Evolutionary conservation across 2,888 invertebrate species (phyloP).

Genomic region (Eugnorisma glareosa): DNA sequence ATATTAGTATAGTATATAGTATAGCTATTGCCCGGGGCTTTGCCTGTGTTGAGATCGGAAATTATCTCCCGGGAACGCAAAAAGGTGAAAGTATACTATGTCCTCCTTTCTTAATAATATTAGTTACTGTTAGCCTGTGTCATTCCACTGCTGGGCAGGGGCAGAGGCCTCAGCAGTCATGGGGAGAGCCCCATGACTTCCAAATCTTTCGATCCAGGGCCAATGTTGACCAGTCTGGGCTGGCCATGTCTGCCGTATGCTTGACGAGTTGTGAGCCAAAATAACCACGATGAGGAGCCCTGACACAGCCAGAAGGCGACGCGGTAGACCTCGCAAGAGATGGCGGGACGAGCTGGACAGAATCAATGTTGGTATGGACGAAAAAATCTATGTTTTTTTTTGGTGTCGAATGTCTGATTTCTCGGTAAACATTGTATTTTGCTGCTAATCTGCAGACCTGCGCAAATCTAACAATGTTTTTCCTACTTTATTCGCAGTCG

Average conservation of each 20-base stretch:
- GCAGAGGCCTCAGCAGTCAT: no score
- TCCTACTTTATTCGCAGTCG: slow-evolving; percentile 20
- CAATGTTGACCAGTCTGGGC: no score
- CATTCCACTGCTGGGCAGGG: no score
- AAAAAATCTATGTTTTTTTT: neutral
- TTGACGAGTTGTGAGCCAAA: no score
- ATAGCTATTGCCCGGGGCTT: neutral
- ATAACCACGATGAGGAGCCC: no score
- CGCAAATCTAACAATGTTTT: slow-evolving; percentile 9
- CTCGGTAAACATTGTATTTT: neutral
- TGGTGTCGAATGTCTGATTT: neutral
- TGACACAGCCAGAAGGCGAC: no score
- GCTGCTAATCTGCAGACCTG: slow-evolving; percentile 5
- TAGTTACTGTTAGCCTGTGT: neutral
- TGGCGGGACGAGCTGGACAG: neutral
- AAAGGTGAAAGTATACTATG: neutral
- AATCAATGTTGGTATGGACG: neutral
- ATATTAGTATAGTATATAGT: no score
- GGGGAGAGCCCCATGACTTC: no score
- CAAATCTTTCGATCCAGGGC: no score
- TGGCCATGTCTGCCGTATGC: no score
- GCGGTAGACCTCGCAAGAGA: neutral
- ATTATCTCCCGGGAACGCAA: neutral
- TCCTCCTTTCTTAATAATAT: neutral
- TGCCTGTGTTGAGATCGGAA: neutral